phyloP scores from a whole-genome alignment of 2,888 invertebrate species.

The Portevinia maculata region DNA sequence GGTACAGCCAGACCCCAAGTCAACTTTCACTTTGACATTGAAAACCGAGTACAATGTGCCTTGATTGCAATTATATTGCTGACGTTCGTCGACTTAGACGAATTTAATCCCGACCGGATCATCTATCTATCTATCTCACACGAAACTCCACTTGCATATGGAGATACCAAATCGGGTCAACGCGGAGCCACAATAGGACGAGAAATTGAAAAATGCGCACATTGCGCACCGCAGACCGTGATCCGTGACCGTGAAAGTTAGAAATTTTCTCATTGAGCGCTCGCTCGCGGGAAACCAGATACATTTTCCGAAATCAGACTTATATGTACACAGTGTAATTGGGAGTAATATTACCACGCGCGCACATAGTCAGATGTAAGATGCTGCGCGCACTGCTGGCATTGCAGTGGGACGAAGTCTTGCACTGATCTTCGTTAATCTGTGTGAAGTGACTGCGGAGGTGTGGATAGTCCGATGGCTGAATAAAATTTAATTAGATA shows the following conservation, averaged over 20 bases:
- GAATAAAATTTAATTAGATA: conserved; percentile 46
- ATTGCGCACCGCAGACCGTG: conserved; percentile 41
- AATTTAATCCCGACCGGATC: conserved; percentile 44
- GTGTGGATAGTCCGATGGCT: conserved; percentile 12
- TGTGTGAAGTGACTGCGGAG: conserved; percentile 10
- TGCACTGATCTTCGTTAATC: conserved; percentile 30
- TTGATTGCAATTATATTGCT: conserved; percentile 36
- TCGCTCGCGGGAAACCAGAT: conserved; percentile 46
- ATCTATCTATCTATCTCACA: neutral
- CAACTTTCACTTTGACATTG: conserved; percentile 83
- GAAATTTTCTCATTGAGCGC: conserved; percentile 59
- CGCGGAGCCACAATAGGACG: conserved; percentile 36
- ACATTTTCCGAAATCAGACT: conserved; percentile 58
- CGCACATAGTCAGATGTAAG: conserved; percentile 33
- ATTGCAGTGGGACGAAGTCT: conserved; percentile 33
- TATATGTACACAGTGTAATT: conserved; percentile 30
- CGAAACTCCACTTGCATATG: neutral
- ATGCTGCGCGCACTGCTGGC: conserved; percentile 20
- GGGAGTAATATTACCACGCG: conserved; percentile 26
- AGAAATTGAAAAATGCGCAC: conserved; percentile 31
- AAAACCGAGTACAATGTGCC: conserved; percentile 76
- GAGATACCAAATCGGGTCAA: conserved; percentile 54
- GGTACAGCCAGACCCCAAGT: conserved; percentile 73
- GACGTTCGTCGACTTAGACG: conserved; percentile 26
- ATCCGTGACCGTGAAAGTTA: conserved; percentile 73